phyloP scores from a whole-genome alignment of 2,113 vertebrate genomes.

The Myrmecophaga tridactyla region DNA sequence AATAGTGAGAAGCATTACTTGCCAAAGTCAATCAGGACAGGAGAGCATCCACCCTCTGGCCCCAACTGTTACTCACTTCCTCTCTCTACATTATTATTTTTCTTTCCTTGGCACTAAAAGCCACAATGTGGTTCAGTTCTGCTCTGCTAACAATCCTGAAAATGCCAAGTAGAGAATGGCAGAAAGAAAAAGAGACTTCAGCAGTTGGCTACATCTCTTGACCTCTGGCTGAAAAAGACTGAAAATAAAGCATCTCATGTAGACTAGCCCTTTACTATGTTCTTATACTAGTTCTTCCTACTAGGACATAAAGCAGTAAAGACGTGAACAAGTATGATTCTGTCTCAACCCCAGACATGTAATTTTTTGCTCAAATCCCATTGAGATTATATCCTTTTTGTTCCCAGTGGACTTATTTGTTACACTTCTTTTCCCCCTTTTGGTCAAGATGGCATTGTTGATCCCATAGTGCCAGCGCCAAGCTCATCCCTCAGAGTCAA shows the following conservation, averaged over 20 bases:
- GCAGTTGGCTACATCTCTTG: background rate
- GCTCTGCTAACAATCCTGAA: background rate
- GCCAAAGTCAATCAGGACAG: background rate
- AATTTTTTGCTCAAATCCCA: background rate
- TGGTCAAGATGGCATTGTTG: too few relatives aligned
- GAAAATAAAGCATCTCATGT: background rate
- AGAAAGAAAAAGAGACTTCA: slow-evolving; percentile 28
- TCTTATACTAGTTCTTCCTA: background rate
- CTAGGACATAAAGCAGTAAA: background rate
- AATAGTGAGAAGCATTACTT: background rate
- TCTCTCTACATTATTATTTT: background rate
- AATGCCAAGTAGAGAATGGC: background rate
- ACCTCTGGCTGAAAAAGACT: background rate
- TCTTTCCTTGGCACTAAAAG: background rate
- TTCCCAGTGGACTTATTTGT: background rate
- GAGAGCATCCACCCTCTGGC: background rate
- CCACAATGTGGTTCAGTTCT: background rate
- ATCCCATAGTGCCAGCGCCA: too few relatives aligned
- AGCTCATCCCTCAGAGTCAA: too few relatives aligned
- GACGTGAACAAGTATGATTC: background rate
- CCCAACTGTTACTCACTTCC: background rate
- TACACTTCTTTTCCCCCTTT: too few relatives aligned
- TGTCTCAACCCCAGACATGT: background rate
- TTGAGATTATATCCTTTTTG: background rate
- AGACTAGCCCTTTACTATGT: background rate